These are phyloP conservation scores for Ruditapes philippinarum DNA, from an alignment of 1,140 invertebrate species.

Conservation along the genomic window DNA sequence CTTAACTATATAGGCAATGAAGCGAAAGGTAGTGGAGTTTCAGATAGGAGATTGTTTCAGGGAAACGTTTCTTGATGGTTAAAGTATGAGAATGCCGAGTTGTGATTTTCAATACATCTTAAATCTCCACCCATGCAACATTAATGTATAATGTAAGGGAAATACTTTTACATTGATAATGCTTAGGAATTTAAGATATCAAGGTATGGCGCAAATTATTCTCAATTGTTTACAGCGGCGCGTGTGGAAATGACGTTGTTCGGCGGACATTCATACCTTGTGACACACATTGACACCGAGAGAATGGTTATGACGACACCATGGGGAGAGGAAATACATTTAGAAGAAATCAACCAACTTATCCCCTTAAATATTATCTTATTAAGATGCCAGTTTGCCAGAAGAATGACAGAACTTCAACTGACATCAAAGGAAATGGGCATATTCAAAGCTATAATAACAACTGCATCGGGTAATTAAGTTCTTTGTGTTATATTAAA, in stretches of 20 bases:
- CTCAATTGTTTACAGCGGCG: constrained; percentile 2
- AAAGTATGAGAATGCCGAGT: too few relatives aligned
- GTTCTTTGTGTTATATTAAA: too few relatives aligned
- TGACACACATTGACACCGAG: neutral
- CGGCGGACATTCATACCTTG: neutral
- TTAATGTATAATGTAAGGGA: too few relatives aligned
- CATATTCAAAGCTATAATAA: neutral
- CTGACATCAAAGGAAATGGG: neutral
- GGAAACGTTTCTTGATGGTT: too few relatives aligned
- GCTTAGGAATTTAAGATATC: neutral
- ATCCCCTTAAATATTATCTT: neutral
- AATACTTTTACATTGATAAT: neutral
- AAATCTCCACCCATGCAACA: too few relatives aligned
- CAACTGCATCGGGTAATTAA: neutral
- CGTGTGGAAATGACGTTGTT: neutral
- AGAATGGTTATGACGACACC: neutral
- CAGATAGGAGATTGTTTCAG: too few relatives aligned
- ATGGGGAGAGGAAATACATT: constrained; percentile 2
- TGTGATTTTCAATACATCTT: too few relatives aligned
- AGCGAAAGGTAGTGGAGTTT: too few relatives aligned
- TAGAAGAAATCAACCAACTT: neutral
- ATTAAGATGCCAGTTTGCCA: neutral
- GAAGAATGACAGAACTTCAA: neutral
- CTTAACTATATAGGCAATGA: too few relatives aligned
- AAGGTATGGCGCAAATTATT: neutral